phyloP scores from a whole-genome alignment of 1,140 invertebrate genomes.

The Drosophila neocordata region DNA sequence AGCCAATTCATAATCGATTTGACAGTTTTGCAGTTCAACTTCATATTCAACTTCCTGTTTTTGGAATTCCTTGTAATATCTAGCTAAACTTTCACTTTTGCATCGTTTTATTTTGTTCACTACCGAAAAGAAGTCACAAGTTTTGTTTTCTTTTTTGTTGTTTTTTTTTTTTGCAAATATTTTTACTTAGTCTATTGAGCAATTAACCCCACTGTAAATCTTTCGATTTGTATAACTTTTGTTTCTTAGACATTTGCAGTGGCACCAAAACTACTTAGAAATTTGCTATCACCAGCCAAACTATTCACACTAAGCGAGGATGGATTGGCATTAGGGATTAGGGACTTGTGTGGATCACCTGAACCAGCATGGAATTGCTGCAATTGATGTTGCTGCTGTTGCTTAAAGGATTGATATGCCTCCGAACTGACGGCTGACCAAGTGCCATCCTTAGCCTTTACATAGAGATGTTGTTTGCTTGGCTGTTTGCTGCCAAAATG shows the following conservation, averaged over 20 bases:
- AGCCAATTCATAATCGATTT: no score
- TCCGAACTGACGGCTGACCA: slow-evolving; percentile 81
- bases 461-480: slow-evolving; percentile 78
- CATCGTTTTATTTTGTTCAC: background rate
- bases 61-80: background rate
- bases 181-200: slow-evolving; percentile 56
- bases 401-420: slow-evolving; percentile 75
- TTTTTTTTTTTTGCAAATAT: slow-evolving; percentile 19
- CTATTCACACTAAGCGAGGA: slow-evolving; percentile 61
- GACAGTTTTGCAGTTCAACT: no score
- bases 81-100: background rate
- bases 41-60: no score
- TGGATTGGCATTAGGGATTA: slow-evolving; percentile 43
- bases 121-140: slow-evolving; percentile 7
- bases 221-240: background rate
- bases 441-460: slow-evolving; percentile 81
- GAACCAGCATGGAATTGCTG: slow-evolving; percentile 57
- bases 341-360: slow-evolving; percentile 67
- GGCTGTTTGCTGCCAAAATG: slow-evolving; percentile 79
- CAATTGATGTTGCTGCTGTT: slow-evolving; percentile 64
- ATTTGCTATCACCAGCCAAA: slow-evolving; percentile 70
- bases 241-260: slow-evolving; percentile 72
- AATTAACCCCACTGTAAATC: slow-evolving; percentile 36
- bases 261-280: slow-evolving; percentile 76
- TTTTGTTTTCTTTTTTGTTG: background rate